Percentiles rank a stretch among this genome's conserved stretches.
phyloP scores from a whole-genome alignment of 2,888 invertebrate genomes.

The Nephrotoma guestfalica region DNA sequence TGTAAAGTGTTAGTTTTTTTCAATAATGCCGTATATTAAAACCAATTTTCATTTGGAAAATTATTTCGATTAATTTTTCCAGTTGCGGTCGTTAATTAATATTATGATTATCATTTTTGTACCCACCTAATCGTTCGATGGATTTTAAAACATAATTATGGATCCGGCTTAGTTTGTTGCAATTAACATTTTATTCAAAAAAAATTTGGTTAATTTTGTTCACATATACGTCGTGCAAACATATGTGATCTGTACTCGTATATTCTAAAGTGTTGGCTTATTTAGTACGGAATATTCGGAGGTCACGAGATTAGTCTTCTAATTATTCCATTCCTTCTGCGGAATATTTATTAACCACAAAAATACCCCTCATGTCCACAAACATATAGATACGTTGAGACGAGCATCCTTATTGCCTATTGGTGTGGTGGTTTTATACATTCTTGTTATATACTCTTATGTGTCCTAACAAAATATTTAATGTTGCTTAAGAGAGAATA shows the following conservation, averaged over 20 bases:
- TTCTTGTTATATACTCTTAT: background rate
- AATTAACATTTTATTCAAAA: too few relatives aligned
- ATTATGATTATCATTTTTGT: background rate
- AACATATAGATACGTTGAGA: background rate
- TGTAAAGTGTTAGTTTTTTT: background rate
- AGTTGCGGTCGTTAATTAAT: background rate
- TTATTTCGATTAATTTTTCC: background rate
- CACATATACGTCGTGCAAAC: too few relatives aligned
- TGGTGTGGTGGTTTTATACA: background rate
- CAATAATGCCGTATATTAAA: background rate
- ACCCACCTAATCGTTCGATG: too few relatives aligned
- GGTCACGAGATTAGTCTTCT: too few relatives aligned
- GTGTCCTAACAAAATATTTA: background rate
- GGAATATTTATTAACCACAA: too few relatives aligned
- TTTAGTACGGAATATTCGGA: too few relatives aligned
- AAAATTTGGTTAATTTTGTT: too few relatives aligned
- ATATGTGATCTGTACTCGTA: too few relatives aligned
- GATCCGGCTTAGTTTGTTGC: too few relatives aligned
- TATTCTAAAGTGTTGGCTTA: too few relatives aligned
- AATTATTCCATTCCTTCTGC: too few relatives aligned
- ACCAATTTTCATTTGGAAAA: background rate
- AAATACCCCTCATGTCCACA: background rate
- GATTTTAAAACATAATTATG: too few relatives aligned
- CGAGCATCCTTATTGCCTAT: background rate
- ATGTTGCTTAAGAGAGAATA: background rate